These are phyloP conservation scores for Alaudala cheleensis DNA, from an alignment of 2,113 vertebrate genomes.

Conservation along the genomic window DNA sequence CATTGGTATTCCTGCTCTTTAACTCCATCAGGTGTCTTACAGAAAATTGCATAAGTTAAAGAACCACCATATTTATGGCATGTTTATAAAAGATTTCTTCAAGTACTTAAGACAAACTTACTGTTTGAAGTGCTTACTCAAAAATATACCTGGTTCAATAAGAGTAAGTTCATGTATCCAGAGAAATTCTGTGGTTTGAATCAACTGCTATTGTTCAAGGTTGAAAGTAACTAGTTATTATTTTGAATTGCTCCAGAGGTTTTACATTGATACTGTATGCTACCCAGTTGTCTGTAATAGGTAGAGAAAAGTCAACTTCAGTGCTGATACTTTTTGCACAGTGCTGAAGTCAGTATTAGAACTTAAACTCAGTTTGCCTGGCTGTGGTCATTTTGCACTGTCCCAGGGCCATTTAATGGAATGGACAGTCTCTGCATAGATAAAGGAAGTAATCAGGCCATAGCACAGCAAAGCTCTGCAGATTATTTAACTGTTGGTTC, in stretches of 20 bases:
- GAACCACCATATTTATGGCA: background rate
- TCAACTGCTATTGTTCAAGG: background rate
- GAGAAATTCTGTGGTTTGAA: background rate
- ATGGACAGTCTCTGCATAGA: background rate
- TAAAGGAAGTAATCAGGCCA: background rate
- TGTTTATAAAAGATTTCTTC: background rate
- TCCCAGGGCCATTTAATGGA: background rate
- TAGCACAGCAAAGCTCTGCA: background rate
- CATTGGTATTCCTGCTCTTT: background rate
- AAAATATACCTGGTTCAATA: background rate
- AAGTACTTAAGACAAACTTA: background rate
- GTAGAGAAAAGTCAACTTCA: background rate
- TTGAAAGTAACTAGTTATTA: background rate
- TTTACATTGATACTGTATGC: accelerated
- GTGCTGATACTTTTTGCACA: background rate
- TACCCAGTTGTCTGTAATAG: background rate
- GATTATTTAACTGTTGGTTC: background rate
- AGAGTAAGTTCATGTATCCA: background rate
- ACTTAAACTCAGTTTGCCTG: background rate
- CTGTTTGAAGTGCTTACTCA: background rate
- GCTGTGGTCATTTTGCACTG: accelerated
- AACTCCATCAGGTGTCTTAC: background rate
- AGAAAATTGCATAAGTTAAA: background rate
- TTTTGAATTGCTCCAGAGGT: background rate
- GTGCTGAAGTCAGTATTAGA: background rate